phyloP scores from a whole-genome alignment of 2,113 vertebrate species.

The Brienomyrus longianalis region DNA sequence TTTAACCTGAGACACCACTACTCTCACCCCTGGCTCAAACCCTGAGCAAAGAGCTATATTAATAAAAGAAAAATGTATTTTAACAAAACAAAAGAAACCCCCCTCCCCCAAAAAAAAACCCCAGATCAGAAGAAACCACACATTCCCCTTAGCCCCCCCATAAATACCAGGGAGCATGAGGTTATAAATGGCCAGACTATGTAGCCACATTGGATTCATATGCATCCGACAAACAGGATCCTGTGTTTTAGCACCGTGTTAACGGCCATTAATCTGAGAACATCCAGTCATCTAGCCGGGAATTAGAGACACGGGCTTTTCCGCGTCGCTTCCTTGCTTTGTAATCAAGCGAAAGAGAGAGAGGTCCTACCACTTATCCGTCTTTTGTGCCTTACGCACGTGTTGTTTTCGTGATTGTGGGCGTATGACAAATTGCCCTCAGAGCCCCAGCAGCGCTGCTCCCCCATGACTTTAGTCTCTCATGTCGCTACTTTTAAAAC shows the following conservation, averaged over 20 bases:
- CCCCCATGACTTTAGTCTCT: neutral
- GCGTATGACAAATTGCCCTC: neutral
- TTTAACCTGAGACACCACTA: neutral
- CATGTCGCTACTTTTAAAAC: neutral
- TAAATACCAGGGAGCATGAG: neutral
- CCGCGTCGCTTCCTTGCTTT: constrained; percentile 27
- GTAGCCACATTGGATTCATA: neutral
- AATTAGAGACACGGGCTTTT: constrained; percentile 57
- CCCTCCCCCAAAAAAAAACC: neutral
- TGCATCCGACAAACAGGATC: constrained; percentile 16
- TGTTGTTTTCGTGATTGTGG: constrained; percentile 32
- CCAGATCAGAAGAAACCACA: neutral
- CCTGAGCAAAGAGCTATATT: neutral
- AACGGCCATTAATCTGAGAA: constrained; percentile 35
- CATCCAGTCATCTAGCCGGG: constrained; percentile 41
- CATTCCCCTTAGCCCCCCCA: neutral
- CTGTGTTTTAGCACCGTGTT: constrained; percentile 48
- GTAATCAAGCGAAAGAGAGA: constrained; percentile 4
- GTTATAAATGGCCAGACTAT: neutral
- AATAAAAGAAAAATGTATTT: neutral
- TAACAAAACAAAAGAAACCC: neutral
- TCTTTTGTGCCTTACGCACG: constrained; percentile 46
- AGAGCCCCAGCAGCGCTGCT: neutral
- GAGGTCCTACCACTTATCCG: constrained; percentile 32
- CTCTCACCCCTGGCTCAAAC: neutral